Conservation (phyloP, 2,888 invertebrate genomes). For the Apamea anceps region DNA sequence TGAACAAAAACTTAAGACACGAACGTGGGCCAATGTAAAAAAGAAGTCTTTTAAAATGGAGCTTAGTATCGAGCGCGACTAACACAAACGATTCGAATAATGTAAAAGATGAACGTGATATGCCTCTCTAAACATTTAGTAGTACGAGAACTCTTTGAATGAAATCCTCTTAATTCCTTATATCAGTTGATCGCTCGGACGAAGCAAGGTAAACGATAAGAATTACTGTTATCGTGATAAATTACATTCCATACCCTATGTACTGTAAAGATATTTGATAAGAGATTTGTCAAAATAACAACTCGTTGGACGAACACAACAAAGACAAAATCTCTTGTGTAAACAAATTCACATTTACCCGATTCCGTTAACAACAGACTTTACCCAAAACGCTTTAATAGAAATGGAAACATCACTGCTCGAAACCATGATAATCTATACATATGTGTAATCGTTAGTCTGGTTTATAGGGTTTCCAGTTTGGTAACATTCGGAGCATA, state of each 20-base stretch:
- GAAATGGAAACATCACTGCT: conserved; percentile 38
- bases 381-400: conserved; percentile 11
- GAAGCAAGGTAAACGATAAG: conserved; percentile 70
- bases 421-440: conserved; percentile 45
- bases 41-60: conserved; percentile 51
- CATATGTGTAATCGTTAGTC: conserved; percentile 59
- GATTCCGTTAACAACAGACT: conserved; percentile 2
- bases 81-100: conserved; percentile 37
- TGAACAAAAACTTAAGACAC: conserved; percentile 58
- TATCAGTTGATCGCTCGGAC: conserved; percentile 57
- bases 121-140: conserved; percentile 56
- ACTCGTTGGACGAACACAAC: conserved; percentile 53
- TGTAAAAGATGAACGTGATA: conserved; percentile 52
- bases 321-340: conserved; percentile 45
- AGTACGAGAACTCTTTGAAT: conserved; percentile 59
- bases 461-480: conserved; percentile 67
- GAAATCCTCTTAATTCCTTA: conserved; percentile 62
- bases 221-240: conserved; percentile 69
- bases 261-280: conserved; percentile 65
- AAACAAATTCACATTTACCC: conserved; percentile 8
- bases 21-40: conserved; percentile 50
- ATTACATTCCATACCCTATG: conserved; percentile 68
- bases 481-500: conserved; percentile 77
- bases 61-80: conserved; percentile 18
- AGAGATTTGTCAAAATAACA: conserved; percentile 66